Percentiles rank a stretch among this genome's conserved stretches.
These are phyloP conservation scores for Aporophyla lueneburgensis DNA, from an alignment of 2,888 invertebrate species.

Conservation along the genomic window DNA sequence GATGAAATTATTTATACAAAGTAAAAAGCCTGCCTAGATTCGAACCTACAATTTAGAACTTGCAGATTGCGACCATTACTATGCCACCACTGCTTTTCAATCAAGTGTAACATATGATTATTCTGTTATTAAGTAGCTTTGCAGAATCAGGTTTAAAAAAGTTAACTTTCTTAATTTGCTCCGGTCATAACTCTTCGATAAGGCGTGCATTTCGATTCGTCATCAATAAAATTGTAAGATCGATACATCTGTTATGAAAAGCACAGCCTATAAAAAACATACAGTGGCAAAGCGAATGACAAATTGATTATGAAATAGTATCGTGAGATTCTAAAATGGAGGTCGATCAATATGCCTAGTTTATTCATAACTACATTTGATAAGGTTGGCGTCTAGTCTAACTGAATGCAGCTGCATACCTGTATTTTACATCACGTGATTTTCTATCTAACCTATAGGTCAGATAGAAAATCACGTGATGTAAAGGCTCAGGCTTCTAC, in stretches of 20 bases:
- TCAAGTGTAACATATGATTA: not conserved
- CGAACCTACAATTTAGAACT: too few relatives aligned
- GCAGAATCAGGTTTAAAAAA: not conserved
- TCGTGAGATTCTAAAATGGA: conserved; percentile 1
- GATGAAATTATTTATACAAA: too few relatives aligned
- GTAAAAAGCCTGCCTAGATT: too few relatives aligned
- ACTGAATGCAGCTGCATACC: too few relatives aligned
- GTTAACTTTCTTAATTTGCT: not conserved
- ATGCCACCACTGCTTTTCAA: too few relatives aligned
- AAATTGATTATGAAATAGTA: conserved; percentile 20
- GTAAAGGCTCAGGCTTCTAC: too few relatives aligned
- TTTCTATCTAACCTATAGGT: too few relatives aligned
- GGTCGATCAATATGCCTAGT: not conserved
- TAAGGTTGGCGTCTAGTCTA: not conserved
- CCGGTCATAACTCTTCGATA: not conserved
- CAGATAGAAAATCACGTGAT: too few relatives aligned
- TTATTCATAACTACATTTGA: not conserved
- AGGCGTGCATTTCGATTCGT: conserved; percentile 3
- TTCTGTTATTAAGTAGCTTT: not conserved
- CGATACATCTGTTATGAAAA: not conserved
- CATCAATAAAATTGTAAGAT: conserved; percentile 13
- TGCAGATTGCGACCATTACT: too few relatives aligned
- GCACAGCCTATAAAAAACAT: not conserved
- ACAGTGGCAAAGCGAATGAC: conserved; percentile 22
- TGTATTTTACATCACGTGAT: too few relatives aligned